Evolutionary conservation across 2,113 vertebrate genomes (phyloP), one percentile per base, ranked within the genome.

Genomic region (Bagarius yarrelli): DNA sequence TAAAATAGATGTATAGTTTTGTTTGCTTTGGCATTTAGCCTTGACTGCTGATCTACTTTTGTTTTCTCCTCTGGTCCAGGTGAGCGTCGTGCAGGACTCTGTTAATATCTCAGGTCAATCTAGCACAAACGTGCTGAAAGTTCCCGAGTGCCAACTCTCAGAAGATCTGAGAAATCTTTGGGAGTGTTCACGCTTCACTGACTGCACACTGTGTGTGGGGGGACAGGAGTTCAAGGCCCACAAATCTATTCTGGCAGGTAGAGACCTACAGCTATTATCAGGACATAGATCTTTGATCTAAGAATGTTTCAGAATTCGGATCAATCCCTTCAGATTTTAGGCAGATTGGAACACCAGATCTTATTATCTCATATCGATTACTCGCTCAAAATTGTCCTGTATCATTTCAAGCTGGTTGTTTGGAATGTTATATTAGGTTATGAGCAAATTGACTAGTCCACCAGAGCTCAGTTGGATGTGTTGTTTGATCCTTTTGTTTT

Each of bases 51-150:
- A 55, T 25, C 66, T 5, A 4, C 47, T 84, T 85, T 78, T 16
- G 66, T 34, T 52, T 52, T 21, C 21, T 82, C n/a, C 13, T 55
- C 70, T 32, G 70, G 2, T 4, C 47, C 50, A 99, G 97, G 97
- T 99, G 87, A 99, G 97, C 63, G 97, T 99, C 89, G 97, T 98
- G 13, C 97, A 99, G 88, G 97, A 99, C 90, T 99, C 97, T 0
- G 96, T 99, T 82, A 99, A 99, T 88, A 98, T 99, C 89, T 99
- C 98, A 0, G 98, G 97, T 5, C 98, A 99, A 92, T 98, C 98
- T 84, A 98, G 96, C 56, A 98, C 97, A 95, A 99, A 98, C 87
- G 96, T 98, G 96, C 96, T 99, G 89, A 98, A 98, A 92, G 98
- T 99, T 13, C 98, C 98, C 0, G 98, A 99, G 88, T 99, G 98